Base-by-base conservation (phyloP, 2,888 invertebrate genomes). In the Yponomeuta malinellus region DNA sequence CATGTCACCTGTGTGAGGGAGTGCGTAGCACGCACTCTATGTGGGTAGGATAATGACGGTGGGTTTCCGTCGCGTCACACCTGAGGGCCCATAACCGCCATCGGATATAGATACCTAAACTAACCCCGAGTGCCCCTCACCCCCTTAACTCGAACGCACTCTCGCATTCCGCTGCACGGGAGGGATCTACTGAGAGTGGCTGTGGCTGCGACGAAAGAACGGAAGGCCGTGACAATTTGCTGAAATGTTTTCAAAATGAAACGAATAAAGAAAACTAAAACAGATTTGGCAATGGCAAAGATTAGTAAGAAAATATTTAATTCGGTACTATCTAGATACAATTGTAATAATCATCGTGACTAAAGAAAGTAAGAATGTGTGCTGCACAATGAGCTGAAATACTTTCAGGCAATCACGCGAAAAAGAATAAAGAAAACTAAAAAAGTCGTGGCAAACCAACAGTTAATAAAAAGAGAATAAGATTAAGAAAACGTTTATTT, bases 41-140 rank as follows among this genome's bases (percentile, higher is more conserved):
- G 72, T 90, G 91, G 91, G 91, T 88, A 86, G 85, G 88, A 84
- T 92, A 92, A 92, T 92, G 92, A 91, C 89, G 87, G 91, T 81
- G 85, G 80, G 91, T 86, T 91, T 92, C 92, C 92, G 92, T 79
- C 84, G 83, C 92, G 92, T 92, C 92, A 93, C 92, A 93, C 92
- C 92, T 93, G 92, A 93, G 90, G 84, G 90, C 85, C 74, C 82
- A 79, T 89, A 93, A 93, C 92, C 92, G 92, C 85, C 92, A 85
- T 84, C 87, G 88, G 84, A 83, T 86, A 87, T 87, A 84, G 88
- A 87, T 88, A 88, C 89, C 85, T 81, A 83, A 81, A 73, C 72
- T 68, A 37, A 64, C 71, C 59, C 29, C 71, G 69, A 77, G 82
- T 75, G 84, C 85, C 90, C 88, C 88, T 81, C 80, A 83, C 83